Evolutionary conservation across 2,888 invertebrate genomes (phyloP).

Genomic region (Sminthurinus aureus): DNA sequence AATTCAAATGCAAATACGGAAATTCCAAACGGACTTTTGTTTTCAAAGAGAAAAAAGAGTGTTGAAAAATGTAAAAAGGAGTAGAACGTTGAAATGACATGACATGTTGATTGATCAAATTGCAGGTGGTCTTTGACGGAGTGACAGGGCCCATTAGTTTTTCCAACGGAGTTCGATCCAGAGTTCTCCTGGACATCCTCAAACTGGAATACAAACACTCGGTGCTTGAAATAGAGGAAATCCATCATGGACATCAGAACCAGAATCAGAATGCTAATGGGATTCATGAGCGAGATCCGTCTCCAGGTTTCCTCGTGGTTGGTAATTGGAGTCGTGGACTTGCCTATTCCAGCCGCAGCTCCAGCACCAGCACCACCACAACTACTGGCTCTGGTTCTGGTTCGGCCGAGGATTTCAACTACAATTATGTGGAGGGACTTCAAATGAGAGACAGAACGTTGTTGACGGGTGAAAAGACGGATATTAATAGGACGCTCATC

Average conservation of each 20-base stretch:
- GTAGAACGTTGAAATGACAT: not conserved
- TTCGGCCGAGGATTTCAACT: slow-evolving; percentile 39
- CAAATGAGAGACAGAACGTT: slow-evolving; percentile 50
- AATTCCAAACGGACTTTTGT: not conserved
- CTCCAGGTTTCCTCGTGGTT: slow-evolving; percentile 47
- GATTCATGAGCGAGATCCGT: not conserved
- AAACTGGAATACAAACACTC: slow-evolving; percentile 50
- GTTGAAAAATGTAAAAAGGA: not conserved
- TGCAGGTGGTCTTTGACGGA: slow-evolving; percentile 55
- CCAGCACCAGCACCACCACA: no score
- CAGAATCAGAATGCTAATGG: not conserved
- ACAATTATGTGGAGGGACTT: slow-evolving; percentile 40
- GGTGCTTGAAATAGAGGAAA: not conserved
- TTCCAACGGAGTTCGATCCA: slow-evolving; percentile 53
- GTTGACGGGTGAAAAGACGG: slow-evolving; percentile 51
- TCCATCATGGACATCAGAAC: no score
- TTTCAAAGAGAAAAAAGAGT: not conserved
- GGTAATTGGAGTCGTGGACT: slow-evolving; percentile 56
- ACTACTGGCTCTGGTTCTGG: slow-evolving; percentile 27
- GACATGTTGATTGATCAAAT: not conserved
- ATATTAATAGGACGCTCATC: slow-evolving; percentile 57
- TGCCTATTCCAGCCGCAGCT: no score
- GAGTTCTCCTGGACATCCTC: slow-evolving; percentile 52
- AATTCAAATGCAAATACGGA: not conserved
- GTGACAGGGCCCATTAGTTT: slow-evolving; percentile 56